These are phyloP conservation scores for Lepus europaeus DNA, from an alignment of 2,113 vertebrate species.

Conservation along the genomic window DNA sequence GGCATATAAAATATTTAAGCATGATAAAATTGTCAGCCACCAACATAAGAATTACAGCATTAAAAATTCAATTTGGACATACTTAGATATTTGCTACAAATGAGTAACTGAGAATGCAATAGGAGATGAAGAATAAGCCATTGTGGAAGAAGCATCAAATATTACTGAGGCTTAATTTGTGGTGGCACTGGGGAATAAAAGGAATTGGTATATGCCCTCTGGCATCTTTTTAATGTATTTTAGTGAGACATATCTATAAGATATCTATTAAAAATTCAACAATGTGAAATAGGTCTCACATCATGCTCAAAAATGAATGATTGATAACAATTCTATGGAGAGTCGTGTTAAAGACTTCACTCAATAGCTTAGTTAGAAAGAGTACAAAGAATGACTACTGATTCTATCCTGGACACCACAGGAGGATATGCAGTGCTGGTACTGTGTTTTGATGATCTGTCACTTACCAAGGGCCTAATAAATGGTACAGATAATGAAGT, in stretches of 20 bases:
- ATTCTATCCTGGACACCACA: neutral
- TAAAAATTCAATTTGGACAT: conserved; percentile 26
- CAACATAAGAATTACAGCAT: neutral
- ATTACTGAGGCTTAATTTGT: neutral
- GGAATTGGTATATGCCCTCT: neutral
- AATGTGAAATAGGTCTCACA: neutral
- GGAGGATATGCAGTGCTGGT: neutral
- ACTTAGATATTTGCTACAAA: neutral
- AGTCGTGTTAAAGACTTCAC: neutral
- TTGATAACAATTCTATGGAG: neutral
- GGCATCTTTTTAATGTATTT: neutral
- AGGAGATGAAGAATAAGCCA: neutral
- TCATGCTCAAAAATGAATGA: neutral
- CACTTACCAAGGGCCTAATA: neutral
- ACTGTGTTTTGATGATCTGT: neutral
- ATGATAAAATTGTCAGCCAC: neutral
- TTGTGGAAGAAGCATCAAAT: neutral
- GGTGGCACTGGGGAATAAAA: neutral
- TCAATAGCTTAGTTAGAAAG: neutral
- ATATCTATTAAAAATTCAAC: conserved; percentile 48
- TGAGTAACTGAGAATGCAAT: neutral
- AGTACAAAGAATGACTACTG: neutral
- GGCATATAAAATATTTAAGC: neutral
- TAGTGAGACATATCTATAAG: neutral
- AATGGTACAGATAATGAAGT: neutral